These are phyloP conservation scores for Bombus cullumanus DNA, from an alignment of 1,140 invertebrate genomes.

Conservation along the genomic window DNA sequence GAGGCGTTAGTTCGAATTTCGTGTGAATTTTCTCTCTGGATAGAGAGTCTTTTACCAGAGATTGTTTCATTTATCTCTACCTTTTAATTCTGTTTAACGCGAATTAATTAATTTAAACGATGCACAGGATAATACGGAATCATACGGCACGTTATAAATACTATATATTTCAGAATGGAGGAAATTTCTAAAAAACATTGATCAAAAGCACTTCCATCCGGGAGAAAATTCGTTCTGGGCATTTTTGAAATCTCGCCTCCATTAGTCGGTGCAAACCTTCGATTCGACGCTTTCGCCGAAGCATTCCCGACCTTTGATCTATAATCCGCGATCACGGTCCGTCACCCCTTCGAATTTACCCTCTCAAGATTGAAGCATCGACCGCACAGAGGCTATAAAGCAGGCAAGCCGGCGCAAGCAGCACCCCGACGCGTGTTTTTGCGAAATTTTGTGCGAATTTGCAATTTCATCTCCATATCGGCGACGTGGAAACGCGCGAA, in stretches of 20 bases:
- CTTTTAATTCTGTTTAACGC: background rate
- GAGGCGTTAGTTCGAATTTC: background rate
- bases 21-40: background rate
- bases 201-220: too few relatives aligned
- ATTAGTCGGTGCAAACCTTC: background rate
- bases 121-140: background rate
- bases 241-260: background rate
- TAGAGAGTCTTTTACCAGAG: background rate
- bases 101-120: background rate
- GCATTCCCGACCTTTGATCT: background rate
- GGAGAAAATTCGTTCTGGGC: background rate
- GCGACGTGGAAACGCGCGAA: background rate
- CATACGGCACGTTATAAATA: too few relatives aligned
- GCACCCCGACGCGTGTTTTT: background rate
- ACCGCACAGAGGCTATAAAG: background rate
- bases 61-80: background rate
- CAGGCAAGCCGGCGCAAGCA: background rate
- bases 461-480: constrained; percentile 30
- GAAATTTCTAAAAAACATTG: too few relatives aligned
- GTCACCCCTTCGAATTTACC: constrained; percentile 6
- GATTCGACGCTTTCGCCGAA: background rate
- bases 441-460: constrained; percentile 27
- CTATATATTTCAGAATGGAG: too few relatives aligned
- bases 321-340: constrained; percentile 16
- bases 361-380: constrained; percentile 18